Conservation (phyloP, 2,888 invertebrate genomes). For the Galeopsomyia nigrocyanea region DNA sequence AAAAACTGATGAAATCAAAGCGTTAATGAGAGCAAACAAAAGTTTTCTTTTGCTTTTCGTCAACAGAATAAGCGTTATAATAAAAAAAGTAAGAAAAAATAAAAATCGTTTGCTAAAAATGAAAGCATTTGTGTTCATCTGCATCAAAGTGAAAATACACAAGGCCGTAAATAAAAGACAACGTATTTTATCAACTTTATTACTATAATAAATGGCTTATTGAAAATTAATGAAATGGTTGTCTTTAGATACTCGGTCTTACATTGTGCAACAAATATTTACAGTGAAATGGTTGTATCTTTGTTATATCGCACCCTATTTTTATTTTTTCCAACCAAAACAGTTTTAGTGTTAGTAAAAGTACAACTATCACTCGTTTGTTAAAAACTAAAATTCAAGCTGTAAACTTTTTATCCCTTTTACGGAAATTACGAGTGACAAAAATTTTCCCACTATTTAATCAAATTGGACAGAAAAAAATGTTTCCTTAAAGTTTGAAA, state of each 20-base stretch:
- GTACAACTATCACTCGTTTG: constrained; percentile 13
- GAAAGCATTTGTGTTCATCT: no score
- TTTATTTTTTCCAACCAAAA: no score
- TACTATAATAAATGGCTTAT: no score
- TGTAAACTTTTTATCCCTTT: constrained; percentile 29
- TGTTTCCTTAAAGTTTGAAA: neutral
- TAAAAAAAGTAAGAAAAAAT: constrained; percentile 1
- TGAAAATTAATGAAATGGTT: no score
- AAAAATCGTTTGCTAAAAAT: neutral
- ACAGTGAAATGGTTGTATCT: no score
- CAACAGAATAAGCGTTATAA: constrained; percentile 22
- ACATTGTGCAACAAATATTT: no score
- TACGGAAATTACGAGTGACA: neutral
- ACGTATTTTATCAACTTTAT: no score
- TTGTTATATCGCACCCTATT: no score
- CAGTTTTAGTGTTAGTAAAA: constrained; percentile 6
- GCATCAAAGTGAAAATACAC: no score
- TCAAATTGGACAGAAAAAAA: neutral
- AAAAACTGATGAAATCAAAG: constrained; percentile 19
- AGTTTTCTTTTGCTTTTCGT: neutral
- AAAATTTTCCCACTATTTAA: constrained; percentile 20
- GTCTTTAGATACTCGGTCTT: no score
- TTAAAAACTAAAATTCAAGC: constrained; percentile 28
- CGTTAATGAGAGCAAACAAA: constrained; percentile 1
- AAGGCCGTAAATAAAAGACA: no score